A percentile compares a stretch with the other conserved stretches of the same genome.
These are phyloP conservation scores for Pollenia amentaria DNA, from an alignment of 2,888 invertebrate genomes.

Conservation along the genomic window DNA sequence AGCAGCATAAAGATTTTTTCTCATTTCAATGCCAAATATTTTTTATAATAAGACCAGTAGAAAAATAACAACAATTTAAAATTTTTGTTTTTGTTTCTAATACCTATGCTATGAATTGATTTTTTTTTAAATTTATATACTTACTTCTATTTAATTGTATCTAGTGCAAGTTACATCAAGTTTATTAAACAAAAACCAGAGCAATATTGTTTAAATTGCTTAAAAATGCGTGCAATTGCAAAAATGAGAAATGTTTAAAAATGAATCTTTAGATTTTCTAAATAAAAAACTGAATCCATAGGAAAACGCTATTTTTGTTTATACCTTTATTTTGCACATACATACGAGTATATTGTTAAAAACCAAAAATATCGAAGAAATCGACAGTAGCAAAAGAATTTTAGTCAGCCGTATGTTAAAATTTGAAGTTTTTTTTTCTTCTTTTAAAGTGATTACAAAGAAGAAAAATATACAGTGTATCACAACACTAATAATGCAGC, in stretches of 20 bases:
- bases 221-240: background rate
- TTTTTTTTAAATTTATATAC: conserved; percentile 9
- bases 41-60: conserved; percentile 15
- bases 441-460: conserved; percentile 28
- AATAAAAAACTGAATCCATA: background rate
- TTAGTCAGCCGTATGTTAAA: background rate
- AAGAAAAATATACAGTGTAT: conserved; percentile 1
- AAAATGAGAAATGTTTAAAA: conserved; percentile 41
- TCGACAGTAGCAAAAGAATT: background rate
- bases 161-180: conserved; percentile 48
- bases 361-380: background rate
- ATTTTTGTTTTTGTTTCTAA: conserved; percentile 3
- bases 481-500: conserved; percentile 14
- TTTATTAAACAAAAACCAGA: conserved; percentile 36
- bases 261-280: background rate
- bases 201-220: background rate
- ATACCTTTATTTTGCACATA: too few species aligned
- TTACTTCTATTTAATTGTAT: background rate
- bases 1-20: conserved; percentile 56
- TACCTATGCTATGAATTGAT: conserved; percentile 41
- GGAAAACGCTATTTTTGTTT: background rate
- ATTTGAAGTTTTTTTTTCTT: conserved; percentile 26
- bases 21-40: conserved; percentile 68
- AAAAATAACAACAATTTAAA: conserved; percentile 8
- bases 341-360: background rate